phyloP scores from a whole-genome alignment of 1,140 invertebrate genomes.

The Oncopodura yosiiana region DNA sequence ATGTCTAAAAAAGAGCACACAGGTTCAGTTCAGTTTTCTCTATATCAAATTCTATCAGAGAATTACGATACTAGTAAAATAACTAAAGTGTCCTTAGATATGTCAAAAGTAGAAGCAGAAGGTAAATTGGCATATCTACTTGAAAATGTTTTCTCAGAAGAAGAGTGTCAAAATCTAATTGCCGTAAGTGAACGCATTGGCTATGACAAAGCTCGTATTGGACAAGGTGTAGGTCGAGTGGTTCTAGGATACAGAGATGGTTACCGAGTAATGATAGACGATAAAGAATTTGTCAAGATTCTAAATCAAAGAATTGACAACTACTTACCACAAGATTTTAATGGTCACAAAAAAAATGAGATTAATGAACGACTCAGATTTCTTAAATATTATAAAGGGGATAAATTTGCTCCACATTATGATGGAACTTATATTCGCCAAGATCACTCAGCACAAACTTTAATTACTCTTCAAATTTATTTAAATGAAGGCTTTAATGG shows the following conservation, averaged over 20 bases:
- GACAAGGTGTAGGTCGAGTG: not conserved
- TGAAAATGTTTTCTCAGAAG: constrained; percentile 15
- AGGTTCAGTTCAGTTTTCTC: too few species aligned
- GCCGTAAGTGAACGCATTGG: constrained; percentile 4
- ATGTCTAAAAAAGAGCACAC: too few species aligned
- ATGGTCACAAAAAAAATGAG: not conserved
- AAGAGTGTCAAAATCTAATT: constrained; percentile 19
- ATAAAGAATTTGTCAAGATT: constrained; percentile 18
- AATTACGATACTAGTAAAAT: too few species aligned
- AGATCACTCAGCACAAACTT: not conserved
- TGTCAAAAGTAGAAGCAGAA: too few species aligned
- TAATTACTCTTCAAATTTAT: constrained; percentile 27
- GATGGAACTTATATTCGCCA: constrained; percentile 6
- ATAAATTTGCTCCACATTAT: constrained; percentile 9
- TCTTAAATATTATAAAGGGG: constrained; percentile 8
- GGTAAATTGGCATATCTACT: constrained; percentile 20
- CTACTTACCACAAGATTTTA: constrained; percentile 11
- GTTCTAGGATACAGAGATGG: constrained; percentile 4
- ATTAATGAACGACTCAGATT: constrained; percentile 25
- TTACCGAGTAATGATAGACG: constrained; percentile 20
- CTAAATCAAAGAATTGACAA: constrained; percentile 4
- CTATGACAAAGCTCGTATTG: constrained; percentile 2
- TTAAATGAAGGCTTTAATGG: constrained; percentile 24
- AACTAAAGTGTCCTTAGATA: too few species aligned
- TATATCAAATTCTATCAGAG: too few species aligned